phyloP scores from a whole-genome alignment of 2,888 invertebrate species.

The Orchesellides sinensis region DNA sequence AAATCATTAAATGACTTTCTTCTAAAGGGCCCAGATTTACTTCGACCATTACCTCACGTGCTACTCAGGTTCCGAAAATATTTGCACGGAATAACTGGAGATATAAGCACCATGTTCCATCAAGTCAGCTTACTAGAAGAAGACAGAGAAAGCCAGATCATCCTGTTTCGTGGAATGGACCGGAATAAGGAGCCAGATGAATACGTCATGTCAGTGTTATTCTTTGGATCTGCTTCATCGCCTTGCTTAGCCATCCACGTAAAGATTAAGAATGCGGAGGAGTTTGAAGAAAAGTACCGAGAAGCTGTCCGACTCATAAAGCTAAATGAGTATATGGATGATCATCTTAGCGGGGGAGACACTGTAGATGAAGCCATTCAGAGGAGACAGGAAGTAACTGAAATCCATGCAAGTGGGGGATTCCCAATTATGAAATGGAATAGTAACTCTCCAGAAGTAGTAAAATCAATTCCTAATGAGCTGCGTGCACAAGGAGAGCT shows the following conservation, averaged over 20 bases:
- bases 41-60: constrained; percentile 15
- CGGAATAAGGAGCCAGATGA: background rate
- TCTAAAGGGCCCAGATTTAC: constrained; percentile 44
- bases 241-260: background rate
- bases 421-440: background rate
- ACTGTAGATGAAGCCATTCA: background rate
- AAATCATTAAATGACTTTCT: constrained; percentile 49
- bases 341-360: background rate
- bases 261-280: background rate
- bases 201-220: background rate
- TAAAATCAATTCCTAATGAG: background rate
- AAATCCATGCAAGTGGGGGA: background rate
- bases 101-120: background rate
- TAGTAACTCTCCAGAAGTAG: background rate
- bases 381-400: background rate
- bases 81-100: background rate
- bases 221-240: background rate
- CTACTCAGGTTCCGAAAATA: constrained; percentile 32
- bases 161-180: background rate
- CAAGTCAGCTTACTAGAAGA: background rate
- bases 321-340: background rate
- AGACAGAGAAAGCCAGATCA: background rate
- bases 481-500: background rate
- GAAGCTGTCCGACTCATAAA: background rate
- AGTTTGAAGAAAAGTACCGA: background rate